Base-by-base conservation (phyloP, 2,888 invertebrate genomes). In the Brachyptera putata region DNA sequence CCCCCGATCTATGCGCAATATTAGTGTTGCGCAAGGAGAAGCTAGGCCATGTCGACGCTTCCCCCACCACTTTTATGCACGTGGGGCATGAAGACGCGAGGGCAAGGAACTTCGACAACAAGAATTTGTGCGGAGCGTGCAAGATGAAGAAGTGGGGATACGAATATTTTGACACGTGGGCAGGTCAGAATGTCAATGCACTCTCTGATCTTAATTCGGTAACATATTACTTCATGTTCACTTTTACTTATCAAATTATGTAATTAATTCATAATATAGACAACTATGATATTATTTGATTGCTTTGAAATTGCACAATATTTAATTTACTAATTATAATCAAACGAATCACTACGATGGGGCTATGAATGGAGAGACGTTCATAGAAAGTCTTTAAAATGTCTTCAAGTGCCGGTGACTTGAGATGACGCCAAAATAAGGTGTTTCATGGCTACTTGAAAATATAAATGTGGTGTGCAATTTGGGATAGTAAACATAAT, bases 121-220 rank as follows among this genome's bases (percentile, higher is more conserved):
- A 50, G 50, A 30, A 50, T 50, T 53, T 53, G 36, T 53, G 53
- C 18, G 53, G 53, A 53, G 53, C 53, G 53, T 53, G 53, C 53
- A 36, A 36, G 36, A 53, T 34, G 36, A 53, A 36, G 58, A 21
- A 26, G 14, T 16, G 36, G 53, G 53, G 30, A 34, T 16, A 18
- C 18, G 21, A n/a, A 21, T 46, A 22, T 53, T 53, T 53, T 48
- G 56, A 58, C 61, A 62, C 61, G 61, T 62, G 61, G 48, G 56
- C 55, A 62, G 61, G 61, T 62, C 61, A 58, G 30, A 48, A 41
- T 39, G 58, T 34, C 61, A 62, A 62, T 58, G 61, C 58, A 61
- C 61, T 61, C 37, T 41, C 34, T 57, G 34, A 46, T 61, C 48
- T 61, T 57, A 50, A 50, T 61, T 61, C 61, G 43, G 61, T 57